Conservation (phyloP, 53 echinoderm and acorn worm species). For the Arbacia lixula region DNA sequence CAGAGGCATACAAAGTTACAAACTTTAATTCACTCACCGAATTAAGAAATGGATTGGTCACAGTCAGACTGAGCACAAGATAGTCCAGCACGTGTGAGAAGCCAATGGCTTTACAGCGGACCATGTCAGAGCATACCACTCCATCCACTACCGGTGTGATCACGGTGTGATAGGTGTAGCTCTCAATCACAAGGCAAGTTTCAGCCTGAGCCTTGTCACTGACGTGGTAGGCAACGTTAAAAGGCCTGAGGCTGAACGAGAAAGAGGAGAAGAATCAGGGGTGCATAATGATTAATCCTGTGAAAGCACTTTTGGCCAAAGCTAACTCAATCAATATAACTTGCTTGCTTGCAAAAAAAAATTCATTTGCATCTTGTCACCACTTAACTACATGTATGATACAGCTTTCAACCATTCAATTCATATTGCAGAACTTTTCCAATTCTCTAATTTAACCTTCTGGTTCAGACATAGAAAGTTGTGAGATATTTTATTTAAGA, state of each 20-base stretch:
- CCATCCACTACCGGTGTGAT: slow-evolving; percentile 38
- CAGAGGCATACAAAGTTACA: background rate
- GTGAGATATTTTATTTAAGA: too few species aligned
- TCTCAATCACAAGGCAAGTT: slow-evolving; percentile 45
- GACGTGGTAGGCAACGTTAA: slow-evolving; percentile 21
- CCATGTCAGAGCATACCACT: background rate
- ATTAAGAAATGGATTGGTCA: slow-evolving; percentile 1
- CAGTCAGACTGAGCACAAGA: background rate
- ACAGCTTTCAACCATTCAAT: too few species aligned
- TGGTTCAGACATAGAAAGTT: too few species aligned
- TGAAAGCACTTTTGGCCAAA: background rate
- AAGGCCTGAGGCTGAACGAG: background rate
- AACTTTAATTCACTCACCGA: background rate
- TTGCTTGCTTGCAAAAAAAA: too few species aligned
- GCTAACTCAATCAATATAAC: too few species aligned
- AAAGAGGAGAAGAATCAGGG: background rate
- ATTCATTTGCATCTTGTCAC: too few species aligned
- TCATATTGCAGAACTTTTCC: too few species aligned
- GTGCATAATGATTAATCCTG: background rate
- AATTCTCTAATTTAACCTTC: too few species aligned
- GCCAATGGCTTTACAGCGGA: slow-evolving; percentile 1
- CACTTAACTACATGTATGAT: too few species aligned
- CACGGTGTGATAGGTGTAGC: slow-evolving; percentile 24
- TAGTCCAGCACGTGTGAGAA: slow-evolving; percentile 36
- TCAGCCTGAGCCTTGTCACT: slow-evolving; percentile 3